Percentiles rank a stretch among this genome's conserved stretches.
Conservation (phyloP, 2,113 vertebrate species). For the Odontophorus gujanensis region DNA sequence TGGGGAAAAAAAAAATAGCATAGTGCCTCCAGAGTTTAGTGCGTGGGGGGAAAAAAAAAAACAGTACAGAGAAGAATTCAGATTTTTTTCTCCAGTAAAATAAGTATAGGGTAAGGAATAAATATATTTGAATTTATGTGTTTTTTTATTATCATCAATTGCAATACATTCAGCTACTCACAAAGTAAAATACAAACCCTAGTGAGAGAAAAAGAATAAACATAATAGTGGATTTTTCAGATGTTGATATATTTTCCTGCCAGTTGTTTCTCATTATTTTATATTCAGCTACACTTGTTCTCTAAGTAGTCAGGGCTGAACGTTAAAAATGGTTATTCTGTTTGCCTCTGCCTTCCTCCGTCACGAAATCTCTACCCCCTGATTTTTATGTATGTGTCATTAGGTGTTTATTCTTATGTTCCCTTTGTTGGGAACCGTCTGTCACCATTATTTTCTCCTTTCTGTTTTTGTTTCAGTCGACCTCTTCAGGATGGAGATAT, state of each 20-base stretch:
- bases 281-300: conserved; percentile 68
- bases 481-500: conserved; percentile 88
- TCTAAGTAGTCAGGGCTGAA: conserved; percentile 71
- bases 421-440: conserved; percentile 81
- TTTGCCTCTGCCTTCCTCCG: conserved; percentile 71
- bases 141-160: conserved; percentile 23
- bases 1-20: neutral
- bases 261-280: conserved; percentile 68
- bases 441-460: conserved; percentile 68
- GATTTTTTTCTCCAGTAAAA: conserved; percentile 22
- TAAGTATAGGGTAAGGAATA: conserved; percentile 39
- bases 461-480: conserved; percentile 86
- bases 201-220: conserved; percentile 61
- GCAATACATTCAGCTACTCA: conserved; percentile 52
- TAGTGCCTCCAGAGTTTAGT: conserved; percentile 19
- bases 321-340: conserved; percentile 77
- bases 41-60: neutral
- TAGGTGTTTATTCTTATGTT: conserved; percentile 84
- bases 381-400: conserved; percentile 79
- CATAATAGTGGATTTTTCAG: conserved; percentile 60
- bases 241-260: conserved; percentile 52
- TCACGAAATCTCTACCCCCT: conserved; percentile 69
- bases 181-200: conserved; percentile 66
- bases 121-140: conserved; percentile 41
- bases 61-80: neutral